Evolutionary conservation across 2,797 vertebrate species (phyloP), one percentile per base, ranked within the genome.

Genomic region (Leptoclinus maculatus): DNA sequence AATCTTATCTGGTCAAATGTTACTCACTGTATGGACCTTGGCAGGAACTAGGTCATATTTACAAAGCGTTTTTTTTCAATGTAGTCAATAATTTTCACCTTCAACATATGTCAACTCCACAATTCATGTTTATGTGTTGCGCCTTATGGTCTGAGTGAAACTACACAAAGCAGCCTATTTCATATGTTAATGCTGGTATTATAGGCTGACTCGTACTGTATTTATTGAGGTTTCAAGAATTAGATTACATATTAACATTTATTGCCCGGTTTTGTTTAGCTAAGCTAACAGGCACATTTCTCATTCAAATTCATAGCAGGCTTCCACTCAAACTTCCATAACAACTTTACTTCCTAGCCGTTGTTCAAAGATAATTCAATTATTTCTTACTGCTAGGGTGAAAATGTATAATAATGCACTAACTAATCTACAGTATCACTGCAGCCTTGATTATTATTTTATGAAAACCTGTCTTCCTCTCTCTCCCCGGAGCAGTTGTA

Each of bases 41-140:
- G 39, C 19, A 43, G 60, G 51, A 85, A 79, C 13, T 69, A 34
- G 54, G 74, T 83, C 45, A 77, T 74, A 65, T 75, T 75, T 83
- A 66, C 63, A 62, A n/a, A 62, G 57, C 9, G 0, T 13, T 59
- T 64, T 14, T 58, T 66, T 58, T 32, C 41, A 16, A 27, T 16
- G 49, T 21, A 7, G 23, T 62, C 25, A n/a, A 47, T 75, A 68
- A 49, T 27, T 57, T 49, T 57, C 39, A 58, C 51, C 4, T 27
- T 53, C 13, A 17, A 23, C 64, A 41, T 56, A 47, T 29, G 3
- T 80, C 13, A 38, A 14, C 32, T 19, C 5, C 5, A 12, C 1
- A 8, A 32, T n/a, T 32, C 1, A 19, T 43, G 66, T 45, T 68
- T 45, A 56, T 51, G 5, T 10, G 1, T 1, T 45, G 16, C 53